Percentiles rank a stretch among this genome's conserved stretches.
Evolutionary conservation across 2,113 vertebrate species (phyloP).

Genomic region (Aplodontia rufa): DNA sequence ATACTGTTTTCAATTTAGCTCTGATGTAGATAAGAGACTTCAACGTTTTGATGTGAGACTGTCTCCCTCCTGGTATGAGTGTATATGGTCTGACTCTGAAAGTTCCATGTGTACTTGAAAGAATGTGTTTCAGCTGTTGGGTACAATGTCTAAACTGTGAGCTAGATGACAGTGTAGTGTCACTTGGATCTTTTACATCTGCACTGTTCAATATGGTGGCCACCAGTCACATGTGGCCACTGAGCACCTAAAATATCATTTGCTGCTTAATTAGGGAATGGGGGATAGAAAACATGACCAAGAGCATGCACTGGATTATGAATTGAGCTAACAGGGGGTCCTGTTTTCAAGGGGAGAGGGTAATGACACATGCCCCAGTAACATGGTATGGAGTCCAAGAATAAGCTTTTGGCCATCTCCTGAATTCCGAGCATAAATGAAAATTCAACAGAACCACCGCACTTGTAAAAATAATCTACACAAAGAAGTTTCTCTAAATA

Average conservation of each 20-base stretch:
- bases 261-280: not conserved
- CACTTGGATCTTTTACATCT: not conserved
- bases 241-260: not conserved
- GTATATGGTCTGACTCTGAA: not conserved
- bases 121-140: not conserved
- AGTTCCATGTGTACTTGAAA: not conserved
- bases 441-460: not conserved
- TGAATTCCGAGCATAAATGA: constrained; percentile 39
- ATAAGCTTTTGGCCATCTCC: not conserved
- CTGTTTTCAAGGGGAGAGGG: not conserved
- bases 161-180: not conserved
- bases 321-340: not conserved
- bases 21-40: not conserved
- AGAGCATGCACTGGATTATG: constrained; percentile 10
- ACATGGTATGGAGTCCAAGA: not conserved
- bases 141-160: not conserved
- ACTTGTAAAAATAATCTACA: not conserved
- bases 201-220: not conserved
- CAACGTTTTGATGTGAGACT: not conserved
- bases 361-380: not conserved
- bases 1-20: not conserved
- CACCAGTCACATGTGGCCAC: not conserved
- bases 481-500: not conserved
- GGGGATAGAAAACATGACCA: not conserved
- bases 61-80: too few relatives aligned